Conservation (phyloP, 2,797 vertebrate species). For the Syngnathus rostellatus region DNA sequence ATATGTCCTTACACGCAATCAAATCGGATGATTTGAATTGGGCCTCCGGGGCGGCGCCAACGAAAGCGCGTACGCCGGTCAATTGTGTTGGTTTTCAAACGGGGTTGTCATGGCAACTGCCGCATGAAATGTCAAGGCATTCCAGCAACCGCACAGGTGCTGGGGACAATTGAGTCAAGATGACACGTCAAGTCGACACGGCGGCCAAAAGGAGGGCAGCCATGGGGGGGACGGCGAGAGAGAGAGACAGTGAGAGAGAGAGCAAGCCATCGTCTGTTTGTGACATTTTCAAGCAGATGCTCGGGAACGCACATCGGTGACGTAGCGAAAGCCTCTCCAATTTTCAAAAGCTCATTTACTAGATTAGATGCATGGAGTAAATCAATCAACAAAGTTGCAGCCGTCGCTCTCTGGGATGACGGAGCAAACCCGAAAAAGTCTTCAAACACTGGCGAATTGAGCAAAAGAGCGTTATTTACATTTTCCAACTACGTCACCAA, state of each 20-base stretch:
- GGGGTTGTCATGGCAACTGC: constrained; percentile 59
- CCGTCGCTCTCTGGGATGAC: too few species aligned
- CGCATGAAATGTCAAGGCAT: constrained; percentile 57
- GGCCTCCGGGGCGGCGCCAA: constrained; percentile 27
- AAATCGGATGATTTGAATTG: constrained; percentile 19
- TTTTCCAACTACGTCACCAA: too few species aligned
- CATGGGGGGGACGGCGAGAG: background rate
- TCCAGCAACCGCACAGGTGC: constrained; percentile 27
- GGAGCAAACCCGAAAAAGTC: too few species aligned
- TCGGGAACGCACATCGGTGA: too few species aligned
- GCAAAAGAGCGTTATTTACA: too few species aligned
- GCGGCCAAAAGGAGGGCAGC: background rate
- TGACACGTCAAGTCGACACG: background rate
- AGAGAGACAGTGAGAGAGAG: too few species aligned
- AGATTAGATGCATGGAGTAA: too few species aligned
- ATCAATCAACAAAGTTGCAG: too few species aligned
- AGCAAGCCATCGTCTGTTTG: background rate
- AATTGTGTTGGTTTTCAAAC: constrained; percentile 46
- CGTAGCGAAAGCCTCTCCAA: too few species aligned
- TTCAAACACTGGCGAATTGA: too few species aligned
- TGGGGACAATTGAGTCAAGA: background rate
- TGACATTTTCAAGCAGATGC: background rate
- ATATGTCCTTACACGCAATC: constrained; percentile 26
- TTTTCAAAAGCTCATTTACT: too few species aligned
- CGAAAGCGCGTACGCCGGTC: background rate